Conservation (phyloP, 2,888 invertebrate species). For the Xestia ashworthii region DNA sequence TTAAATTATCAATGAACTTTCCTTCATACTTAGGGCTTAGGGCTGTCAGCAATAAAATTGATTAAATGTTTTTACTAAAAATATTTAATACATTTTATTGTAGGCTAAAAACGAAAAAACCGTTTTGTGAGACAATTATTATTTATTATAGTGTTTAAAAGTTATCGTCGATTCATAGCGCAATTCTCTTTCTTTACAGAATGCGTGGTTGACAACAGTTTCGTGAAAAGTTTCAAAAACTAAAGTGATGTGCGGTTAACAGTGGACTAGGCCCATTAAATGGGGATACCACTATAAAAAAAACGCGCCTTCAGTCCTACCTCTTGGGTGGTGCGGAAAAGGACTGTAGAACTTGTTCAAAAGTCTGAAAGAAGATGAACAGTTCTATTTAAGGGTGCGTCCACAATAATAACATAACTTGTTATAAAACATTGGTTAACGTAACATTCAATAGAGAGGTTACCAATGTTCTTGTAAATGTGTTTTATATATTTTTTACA, state of each 20-base stretch:
- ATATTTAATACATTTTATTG: neutral
- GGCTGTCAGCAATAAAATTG: neutral
- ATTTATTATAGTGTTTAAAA: neutral
- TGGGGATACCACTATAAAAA: conserved; percentile 33
- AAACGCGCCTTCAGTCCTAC: conserved; percentile 38
- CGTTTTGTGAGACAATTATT: neutral
- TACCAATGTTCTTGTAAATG: neutral
- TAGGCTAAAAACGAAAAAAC: no score
- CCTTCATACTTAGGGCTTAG: neutral
- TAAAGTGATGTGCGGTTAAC: no score
- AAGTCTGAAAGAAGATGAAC: conserved; percentile 24
- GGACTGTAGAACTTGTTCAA: conserved; percentile 2
- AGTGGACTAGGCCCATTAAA: conserved; percentile 2
- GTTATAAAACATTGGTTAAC: neutral
- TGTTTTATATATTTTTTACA: neutral
- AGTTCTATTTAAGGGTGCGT: neutral
- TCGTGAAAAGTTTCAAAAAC: no score
- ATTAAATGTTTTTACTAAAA: no score
- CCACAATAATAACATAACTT: neutral
- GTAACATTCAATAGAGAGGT: neutral
- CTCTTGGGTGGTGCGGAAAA: conserved; percentile 38
- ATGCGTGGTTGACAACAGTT: no score
- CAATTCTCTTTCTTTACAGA: no score
- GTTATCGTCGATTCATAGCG: no score
- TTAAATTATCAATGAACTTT: neutral